A percentile compares a stretch with the other conserved stretches of the same genome.
Conservation (phyloP, 1,140 invertebrate genomes). For the Hestina assimilis region DNA sequence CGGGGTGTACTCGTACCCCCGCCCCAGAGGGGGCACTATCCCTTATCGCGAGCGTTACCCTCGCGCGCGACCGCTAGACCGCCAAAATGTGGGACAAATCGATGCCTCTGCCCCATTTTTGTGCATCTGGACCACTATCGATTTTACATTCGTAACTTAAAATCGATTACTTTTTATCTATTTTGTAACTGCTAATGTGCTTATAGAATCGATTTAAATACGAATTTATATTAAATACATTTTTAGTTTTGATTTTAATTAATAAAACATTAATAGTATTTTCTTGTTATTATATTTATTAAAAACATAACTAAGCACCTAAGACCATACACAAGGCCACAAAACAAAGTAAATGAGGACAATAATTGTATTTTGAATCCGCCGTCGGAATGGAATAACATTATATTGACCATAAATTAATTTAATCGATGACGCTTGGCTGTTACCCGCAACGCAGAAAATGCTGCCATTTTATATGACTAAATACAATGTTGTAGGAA, state of each 20-base stretch:
- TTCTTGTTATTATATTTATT: too few species aligned
- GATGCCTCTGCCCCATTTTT: constrained; percentile 75
- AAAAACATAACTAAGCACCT: too few species aligned
- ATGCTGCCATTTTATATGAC: constrained; percentile 22
- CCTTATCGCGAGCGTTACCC: constrained; percentile 77
- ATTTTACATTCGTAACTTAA: constrained; percentile 51
- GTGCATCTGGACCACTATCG: constrained; percentile 76
- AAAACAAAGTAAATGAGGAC: constrained; percentile 59
- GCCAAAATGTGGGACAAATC: constrained; percentile 77
- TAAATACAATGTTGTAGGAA: constrained; percentile 14
- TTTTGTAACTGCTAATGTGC: background rate
- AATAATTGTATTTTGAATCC: constrained; percentile 60
- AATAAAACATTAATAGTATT: too few species aligned
- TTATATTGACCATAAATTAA: constrained; percentile 67
- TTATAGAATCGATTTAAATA: too few species aligned
- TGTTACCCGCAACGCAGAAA: constrained; percentile 8
- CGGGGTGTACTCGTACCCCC: constrained; percentile 56
- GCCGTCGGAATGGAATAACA: constrained; percentile 56
- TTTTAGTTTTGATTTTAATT: too few species aligned
- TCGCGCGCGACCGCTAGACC: constrained; percentile 70
- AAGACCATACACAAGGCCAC: constrained; percentile 13
- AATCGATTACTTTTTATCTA: constrained; percentile 43
- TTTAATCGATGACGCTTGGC: constrained; percentile 42
- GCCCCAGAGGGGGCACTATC: constrained; percentile 67
- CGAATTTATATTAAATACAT: too few species aligned